These are phyloP conservation scores for Sarotherodon lohbergeri DNA, from an alignment of 2,113 vertebrate species.

Conservation along the genomic window DNA sequence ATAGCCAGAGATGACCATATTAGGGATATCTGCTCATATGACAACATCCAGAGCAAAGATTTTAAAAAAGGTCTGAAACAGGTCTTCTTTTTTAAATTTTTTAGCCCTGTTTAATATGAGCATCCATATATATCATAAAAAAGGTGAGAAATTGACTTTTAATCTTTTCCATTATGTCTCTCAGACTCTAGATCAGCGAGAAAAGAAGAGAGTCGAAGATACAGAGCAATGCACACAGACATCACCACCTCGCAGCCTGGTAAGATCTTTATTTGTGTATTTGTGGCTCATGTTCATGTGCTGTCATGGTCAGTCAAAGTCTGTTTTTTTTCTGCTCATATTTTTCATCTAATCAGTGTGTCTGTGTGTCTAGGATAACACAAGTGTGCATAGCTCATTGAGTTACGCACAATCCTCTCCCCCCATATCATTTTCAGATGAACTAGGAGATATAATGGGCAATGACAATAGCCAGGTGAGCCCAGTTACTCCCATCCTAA, in stretches of 20 bases:
- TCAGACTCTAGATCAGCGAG: constrained; percentile 53
- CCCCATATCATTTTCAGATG: constrained; percentile 33
- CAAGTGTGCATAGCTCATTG: constrained; percentile 41
- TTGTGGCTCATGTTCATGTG: neutral
- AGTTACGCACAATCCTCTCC: constrained; percentile 25
- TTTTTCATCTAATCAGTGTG: constrained; percentile 8
- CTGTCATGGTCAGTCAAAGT: neutral
- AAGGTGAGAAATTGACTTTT: neutral
- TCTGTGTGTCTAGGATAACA: constrained; percentile 50
- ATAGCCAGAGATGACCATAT: neutral
- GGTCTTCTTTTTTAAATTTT: neutral
- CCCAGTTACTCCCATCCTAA: neutral
- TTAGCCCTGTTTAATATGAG: neutral
- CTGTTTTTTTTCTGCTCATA: neutral
- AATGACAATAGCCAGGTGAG: constrained; percentile 43
- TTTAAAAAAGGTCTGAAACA: neutral
- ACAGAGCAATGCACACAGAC: constrained; percentile 56
- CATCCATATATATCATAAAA: neutral
- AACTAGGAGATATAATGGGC: constrained; percentile 1
- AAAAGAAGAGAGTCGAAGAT: constrained; percentile 49
- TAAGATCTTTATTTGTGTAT: neutral
- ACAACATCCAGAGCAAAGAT: neutral
- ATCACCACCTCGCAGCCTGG: constrained; percentile 57
- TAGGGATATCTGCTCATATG: neutral
- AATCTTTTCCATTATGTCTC: neutral